Conservation (phyloP, 2,113 vertebrate species). For the Lamprotornis superbus region DNA sequence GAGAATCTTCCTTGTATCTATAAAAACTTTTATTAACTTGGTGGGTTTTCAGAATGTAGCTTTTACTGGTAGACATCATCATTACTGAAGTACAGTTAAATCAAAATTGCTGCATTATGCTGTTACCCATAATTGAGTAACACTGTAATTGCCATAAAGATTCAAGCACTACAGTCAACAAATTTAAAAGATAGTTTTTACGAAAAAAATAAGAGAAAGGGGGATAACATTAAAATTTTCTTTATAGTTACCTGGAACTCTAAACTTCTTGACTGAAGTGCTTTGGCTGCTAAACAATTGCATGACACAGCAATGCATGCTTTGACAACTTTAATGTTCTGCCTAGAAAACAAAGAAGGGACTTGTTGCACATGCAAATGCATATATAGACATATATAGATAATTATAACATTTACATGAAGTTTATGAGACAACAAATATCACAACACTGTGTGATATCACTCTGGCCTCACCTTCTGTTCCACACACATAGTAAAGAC, state of each 20-base stretch:
- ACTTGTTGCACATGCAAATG: background rate
- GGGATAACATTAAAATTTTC: background rate
- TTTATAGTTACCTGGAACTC: background rate
- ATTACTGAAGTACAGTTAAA: background rate
- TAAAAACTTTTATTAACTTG: background rate
- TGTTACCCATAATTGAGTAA: background rate
- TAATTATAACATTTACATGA: background rate
- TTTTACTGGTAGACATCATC: background rate
- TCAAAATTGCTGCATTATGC: background rate
- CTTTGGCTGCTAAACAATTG: background rate
- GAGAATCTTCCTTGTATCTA: background rate
- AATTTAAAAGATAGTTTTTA: background rate
- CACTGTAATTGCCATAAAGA: background rate
- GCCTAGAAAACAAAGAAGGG: background rate
- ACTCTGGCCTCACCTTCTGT: background rate
- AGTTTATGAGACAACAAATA: background rate
- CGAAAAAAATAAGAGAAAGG: rapidly evolving
- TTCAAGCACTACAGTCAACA: background rate
- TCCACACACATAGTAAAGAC: background rate
- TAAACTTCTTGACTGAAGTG: background rate
- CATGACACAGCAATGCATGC: background rate
- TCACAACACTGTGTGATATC: background rate
- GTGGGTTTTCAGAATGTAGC: background rate
- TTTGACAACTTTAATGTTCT: background rate
- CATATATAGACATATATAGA: background rate